These are phyloP conservation scores for Pangasius sanitwongsei DNA, from an alignment of 2,797 vertebrate species.

Conservation along the genomic window DNA sequence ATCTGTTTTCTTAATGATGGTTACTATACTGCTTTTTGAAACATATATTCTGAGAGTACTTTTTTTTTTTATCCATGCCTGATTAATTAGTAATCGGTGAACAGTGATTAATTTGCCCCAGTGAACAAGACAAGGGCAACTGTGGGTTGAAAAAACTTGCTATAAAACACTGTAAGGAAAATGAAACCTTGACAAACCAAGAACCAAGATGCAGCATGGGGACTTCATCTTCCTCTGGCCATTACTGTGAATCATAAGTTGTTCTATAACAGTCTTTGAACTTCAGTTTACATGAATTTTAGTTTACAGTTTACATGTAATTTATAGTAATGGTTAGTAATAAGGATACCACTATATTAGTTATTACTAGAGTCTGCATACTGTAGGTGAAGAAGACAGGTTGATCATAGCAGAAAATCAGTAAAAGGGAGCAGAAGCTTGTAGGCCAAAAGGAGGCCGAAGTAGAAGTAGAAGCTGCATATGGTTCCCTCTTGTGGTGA, in stretches of 20 bases:
- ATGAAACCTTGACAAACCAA: not conserved
- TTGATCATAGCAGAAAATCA: not conserved
- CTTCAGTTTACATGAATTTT: not conserved
- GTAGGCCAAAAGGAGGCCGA: not conserved
- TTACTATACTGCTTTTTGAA: not conserved
- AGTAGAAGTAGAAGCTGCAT: not conserved
- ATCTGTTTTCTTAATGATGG: not conserved
- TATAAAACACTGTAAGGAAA: not conserved
- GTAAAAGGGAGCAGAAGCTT: not conserved
- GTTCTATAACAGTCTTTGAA: not conserved
- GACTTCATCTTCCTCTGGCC: not conserved
- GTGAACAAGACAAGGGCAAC: not conserved
- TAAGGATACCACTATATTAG: not conserved
- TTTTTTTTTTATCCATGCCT: no score
- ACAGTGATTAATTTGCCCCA: no score
- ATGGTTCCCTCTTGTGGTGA: conserved; percentile 28
- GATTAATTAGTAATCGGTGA: no score
- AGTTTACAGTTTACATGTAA: not conserved
- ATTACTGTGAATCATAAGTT: not conserved
- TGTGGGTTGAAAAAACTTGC: not conserved
- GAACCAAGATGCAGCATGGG: not conserved
- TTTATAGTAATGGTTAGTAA: not conserved
- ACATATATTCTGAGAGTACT: not conserved
- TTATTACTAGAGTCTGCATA: not conserved
- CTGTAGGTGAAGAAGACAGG: not conserved